Evolutionary conservation across 1,140 invertebrate species (phyloP).

Genomic region (Nephila pilipes): DNA sequence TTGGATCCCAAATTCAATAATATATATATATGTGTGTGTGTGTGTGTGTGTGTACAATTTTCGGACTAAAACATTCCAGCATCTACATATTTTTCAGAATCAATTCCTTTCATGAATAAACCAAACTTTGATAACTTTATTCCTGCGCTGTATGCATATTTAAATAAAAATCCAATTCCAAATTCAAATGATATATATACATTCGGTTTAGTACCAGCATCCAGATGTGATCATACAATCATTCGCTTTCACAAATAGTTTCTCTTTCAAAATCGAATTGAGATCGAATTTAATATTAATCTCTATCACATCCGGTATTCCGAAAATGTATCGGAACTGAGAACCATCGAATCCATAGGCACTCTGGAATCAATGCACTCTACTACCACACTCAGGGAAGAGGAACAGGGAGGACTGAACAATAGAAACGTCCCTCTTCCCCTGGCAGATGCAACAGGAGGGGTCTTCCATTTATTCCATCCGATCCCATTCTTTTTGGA

Average conservation of each 20-base stretch:
- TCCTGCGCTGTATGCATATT: too few relatives aligned
- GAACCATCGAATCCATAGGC: background rate
- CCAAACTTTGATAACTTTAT: too few relatives aligned
- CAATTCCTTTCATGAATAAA: too few relatives aligned
- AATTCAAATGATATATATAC: too few relatives aligned
- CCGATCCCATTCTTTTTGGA: background rate
- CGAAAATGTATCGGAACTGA: background rate
- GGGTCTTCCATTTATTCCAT: background rate
- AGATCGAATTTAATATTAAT: background rate
- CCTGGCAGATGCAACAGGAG: conserved; percentile 25
- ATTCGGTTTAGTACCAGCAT: too few relatives aligned
- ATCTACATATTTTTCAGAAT: too few relatives aligned
- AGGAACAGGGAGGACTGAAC: background rate
- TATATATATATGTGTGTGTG: too few relatives aligned
- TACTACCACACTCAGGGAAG: background rate
- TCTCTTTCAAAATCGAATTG: background rate
- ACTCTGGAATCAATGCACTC: conserved; percentile 1
- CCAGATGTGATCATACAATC: background rate
- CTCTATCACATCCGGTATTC: background rate
- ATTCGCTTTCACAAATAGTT: background rate
- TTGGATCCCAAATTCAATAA: too few relatives aligned
- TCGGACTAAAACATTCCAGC: too few relatives aligned
- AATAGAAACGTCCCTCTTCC: background rate
- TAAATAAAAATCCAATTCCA: too few relatives aligned
- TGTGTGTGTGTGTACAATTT: too few relatives aligned